Conservation (phyloP, 2,888 invertebrate species). For the Philhelius pedissequus region DNA sequence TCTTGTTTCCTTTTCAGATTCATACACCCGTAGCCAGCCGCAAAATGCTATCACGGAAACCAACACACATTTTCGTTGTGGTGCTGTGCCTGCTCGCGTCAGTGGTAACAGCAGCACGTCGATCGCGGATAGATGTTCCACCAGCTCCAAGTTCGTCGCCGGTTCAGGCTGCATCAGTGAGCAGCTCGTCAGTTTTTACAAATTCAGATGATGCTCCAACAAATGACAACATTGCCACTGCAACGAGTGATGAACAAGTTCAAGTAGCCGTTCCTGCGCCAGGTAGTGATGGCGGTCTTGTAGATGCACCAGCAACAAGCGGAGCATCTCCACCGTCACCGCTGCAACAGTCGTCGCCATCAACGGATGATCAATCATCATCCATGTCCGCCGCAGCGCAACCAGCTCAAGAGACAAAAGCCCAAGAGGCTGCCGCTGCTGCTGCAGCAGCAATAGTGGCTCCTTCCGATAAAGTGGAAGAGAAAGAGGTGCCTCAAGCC, state of each 20-base stretch:
- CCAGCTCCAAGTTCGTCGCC: slow-evolving; percentile 60
- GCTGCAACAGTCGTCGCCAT: slow-evolving; percentile 70
- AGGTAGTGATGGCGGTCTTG: slow-evolving; percentile 45
- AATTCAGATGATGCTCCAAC: slow-evolving; percentile 72
- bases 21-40: slow-evolving; percentile 46
- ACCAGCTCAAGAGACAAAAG: slow-evolving; percentile 50
- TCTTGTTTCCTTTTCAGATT: slow-evolving; percentile 45
- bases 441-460: slow-evolving; percentile 66
- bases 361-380: slow-evolving; percentile 59
- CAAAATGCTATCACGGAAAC: slow-evolving; percentile 63
- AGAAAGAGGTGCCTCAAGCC: slow-evolving; percentile 55
- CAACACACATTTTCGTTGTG: slow-evolving; percentile 65
- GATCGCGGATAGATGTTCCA: slow-evolving; percentile 75
- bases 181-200: slow-evolving; percentile 49
- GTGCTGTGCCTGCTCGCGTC: slow-evolving; percentile 69
- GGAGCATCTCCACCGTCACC: slow-evolving; percentile 73
- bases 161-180: slow-evolving; percentile 28
- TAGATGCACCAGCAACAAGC: slow-evolving; percentile 63
- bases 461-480: slow-evolving; percentile 53
- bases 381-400: slow-evolving; percentile 56
- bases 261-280: slow-evolving; percentile 75
- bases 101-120: slow-evolving; percentile 72
- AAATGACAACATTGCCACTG: slow-evolving; percentile 72
- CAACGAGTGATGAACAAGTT: slow-evolving; percentile 71
- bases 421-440: slow-evolving; percentile 68